Base-by-base conservation (phyloP, 2,797 vertebrate species). In the Takifugu rubripes region DNA sequence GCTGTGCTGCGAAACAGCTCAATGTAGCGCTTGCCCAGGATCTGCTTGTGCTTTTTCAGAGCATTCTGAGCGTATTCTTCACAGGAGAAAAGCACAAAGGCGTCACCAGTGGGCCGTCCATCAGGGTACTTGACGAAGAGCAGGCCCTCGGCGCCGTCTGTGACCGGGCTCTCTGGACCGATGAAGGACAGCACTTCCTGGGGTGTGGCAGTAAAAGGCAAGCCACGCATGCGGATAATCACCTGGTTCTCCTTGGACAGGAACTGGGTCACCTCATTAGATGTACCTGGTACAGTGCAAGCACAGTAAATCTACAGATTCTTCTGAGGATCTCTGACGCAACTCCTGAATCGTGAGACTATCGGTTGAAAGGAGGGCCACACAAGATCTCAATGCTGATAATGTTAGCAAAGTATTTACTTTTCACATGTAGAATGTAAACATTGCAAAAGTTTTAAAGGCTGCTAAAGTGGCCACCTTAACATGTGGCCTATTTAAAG, bases 91-190 rank as follows among this genome's bases (percentile, higher is more conserved):
- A 99, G 88, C 68, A 97, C 96, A 75, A 98, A 99, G 3, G 96
- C 96, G 6, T 99, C 96, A 6, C 96, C 96, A 0, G 96, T 98
- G 57, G 96, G 96, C 46, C 96, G 92, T 33, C 96, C 96, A 0
- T 99, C 96, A 0, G 96, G 96, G 72, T 98, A 97, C 73, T 96
- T 96, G 53, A 99, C 96, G 61, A 99, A 98, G 24, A 99, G 94
- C 62, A 99, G 92, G 27, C 96, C 96, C 29, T 98, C 95, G 0
- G 91, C 76, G 15, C 89, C 93, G 21, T 94, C 96, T 0, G 96
- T 98, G 56, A 95, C 94, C 0, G 96, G 96, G 70, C 93, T 95
- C 58, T 97, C 95, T 0, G 92, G 84, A 1, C 96, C 95, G 21
- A 98, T 91, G 82, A 99, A 98, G 9, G 92, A 83, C 56, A 98